These are phyloP conservation scores for Platichthys stellatus DNA, from an alignment of 2,113 vertebrate species.

Conservation along the genomic window DNA sequence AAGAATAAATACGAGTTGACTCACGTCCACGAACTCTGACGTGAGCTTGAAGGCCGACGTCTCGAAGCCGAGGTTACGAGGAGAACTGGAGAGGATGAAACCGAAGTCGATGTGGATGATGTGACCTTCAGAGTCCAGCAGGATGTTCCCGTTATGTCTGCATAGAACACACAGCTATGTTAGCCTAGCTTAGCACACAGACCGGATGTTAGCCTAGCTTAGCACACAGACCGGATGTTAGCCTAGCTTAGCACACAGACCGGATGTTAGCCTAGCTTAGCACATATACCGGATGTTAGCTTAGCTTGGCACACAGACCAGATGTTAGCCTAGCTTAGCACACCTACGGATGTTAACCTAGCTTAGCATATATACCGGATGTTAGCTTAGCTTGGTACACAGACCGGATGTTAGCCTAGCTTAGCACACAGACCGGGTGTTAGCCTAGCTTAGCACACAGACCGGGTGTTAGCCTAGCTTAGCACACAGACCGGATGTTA, in stretches of 20 bases:
- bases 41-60: conserved; percentile 97
- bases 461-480: too few relatives aligned
- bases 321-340: not conserved
- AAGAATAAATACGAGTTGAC: not conserved
- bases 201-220: too few relatives aligned
- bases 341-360: not conserved
- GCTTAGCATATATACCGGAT: too few relatives aligned
- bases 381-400: too few relatives aligned
- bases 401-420: not conserved
- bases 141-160: conserved; percentile 97
- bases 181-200: conserved; percentile 1
- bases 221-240: too few relatives aligned
- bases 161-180: not conserved
- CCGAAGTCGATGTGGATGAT: conserved; percentile 99
- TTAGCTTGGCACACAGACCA: too few relatives aligned
- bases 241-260: too few relatives aligned
- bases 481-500: not conserved
- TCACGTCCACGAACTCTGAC: conserved; percentile 93
- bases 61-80: conserved; percentile 94
- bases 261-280: not conserved
- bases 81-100: conserved; percentile 97
- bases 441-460: not conserved
- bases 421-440: not conserved
- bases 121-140: conserved; percentile 93
- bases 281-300: too few relatives aligned